These are phyloP conservation scores for Natrix natrix DNA, from an alignment of 2,797 vertebrate species.

Conservation along the genomic window DNA sequence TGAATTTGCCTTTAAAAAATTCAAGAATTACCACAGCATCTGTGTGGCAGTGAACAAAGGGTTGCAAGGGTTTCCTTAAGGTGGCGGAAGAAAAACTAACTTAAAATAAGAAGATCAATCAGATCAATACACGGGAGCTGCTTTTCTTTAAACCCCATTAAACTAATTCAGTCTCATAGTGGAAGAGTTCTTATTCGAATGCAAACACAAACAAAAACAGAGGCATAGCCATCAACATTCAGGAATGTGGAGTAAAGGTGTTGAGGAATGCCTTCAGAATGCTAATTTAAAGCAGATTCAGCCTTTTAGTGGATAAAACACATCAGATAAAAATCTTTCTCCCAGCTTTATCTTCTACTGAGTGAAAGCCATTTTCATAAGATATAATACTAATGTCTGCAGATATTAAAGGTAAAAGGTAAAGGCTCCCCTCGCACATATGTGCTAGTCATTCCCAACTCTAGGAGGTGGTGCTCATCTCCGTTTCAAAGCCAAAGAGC, in stretches of 20 bases:
- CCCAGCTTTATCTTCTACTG: background rate
- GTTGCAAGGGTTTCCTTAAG: background rate
- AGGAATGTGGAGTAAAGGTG: background rate
- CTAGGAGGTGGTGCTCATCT: too few relatives aligned
- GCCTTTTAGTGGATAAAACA: conserved; percentile 20
- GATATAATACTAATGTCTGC: background rate
- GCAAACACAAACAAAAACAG: background rate
- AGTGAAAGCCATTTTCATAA: background rate
- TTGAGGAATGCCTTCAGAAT: conserved; percentile 43
- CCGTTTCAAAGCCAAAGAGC: too few relatives aligned
- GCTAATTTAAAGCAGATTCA: conserved; percentile 41
- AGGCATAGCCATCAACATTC: background rate
- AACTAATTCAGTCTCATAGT: background rate
- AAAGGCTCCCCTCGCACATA: too few relatives aligned
- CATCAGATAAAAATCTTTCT: conserved; percentile 42
- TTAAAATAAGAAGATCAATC: background rate
- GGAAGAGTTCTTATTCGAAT: background rate
- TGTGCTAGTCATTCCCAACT: too few relatives aligned
- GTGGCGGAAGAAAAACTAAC: background rate
- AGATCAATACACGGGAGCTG: background rate
- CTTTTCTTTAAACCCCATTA: background rate
- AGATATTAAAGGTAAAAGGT: background rate
- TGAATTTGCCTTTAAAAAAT: background rate
- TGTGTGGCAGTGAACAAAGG: background rate
- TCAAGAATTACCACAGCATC: background rate